A percentile compares a stretch with the other conserved stretches of the same genome.
These are phyloP conservation scores for Moxostoma hubbsi DNA, from an alignment of 2,797 vertebrate genomes.

Conservation along the genomic window DNA sequence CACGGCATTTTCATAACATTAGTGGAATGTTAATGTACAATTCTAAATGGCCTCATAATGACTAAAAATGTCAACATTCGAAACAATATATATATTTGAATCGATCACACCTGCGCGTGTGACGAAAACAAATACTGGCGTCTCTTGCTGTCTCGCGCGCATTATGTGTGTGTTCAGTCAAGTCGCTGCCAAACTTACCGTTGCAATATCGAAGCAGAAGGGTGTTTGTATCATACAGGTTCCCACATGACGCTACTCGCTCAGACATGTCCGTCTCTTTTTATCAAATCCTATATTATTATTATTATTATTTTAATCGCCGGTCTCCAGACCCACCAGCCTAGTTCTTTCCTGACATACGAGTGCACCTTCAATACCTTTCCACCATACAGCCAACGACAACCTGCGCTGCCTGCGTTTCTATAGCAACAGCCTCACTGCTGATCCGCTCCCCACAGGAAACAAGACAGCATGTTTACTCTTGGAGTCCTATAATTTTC, in stretches of 20 bases:
- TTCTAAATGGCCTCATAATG: background rate
- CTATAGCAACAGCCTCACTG: constrained; percentile 67
- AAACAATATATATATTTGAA: background rate
- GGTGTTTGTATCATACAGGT: constrained; percentile 85
- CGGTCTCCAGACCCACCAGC: constrained; percentile 54
- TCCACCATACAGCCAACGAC: constrained; percentile 58
- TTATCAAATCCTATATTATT: constrained; percentile 2
- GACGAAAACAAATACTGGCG: constrained; percentile 5
- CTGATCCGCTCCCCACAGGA: constrained; percentile 24
- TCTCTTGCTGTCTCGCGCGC: background rate
- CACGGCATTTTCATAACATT: background rate
- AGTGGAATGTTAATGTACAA: background rate
- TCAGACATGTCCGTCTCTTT: constrained; percentile 73
- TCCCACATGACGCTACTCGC: constrained; percentile 79
- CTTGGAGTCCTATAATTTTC: constrained; percentile 9
- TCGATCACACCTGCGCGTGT: background rate
- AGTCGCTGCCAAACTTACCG: constrained; percentile 76
- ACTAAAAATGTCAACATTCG: background rate
- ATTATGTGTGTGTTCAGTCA: background rate
- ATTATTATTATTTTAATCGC: constrained; percentile 22
- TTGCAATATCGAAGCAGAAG: constrained; percentile 92
- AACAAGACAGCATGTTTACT: constrained; percentile 36
- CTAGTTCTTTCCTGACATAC: constrained; percentile 63
- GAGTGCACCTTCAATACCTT: constrained; percentile 61
- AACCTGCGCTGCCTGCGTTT: constrained; percentile 62